Evolutionary conservation across 2,797 vertebrate genomes (phyloP), one percentile per base, ranked within the genome.

Genomic region (Acestrorhynchus altus): DNA sequence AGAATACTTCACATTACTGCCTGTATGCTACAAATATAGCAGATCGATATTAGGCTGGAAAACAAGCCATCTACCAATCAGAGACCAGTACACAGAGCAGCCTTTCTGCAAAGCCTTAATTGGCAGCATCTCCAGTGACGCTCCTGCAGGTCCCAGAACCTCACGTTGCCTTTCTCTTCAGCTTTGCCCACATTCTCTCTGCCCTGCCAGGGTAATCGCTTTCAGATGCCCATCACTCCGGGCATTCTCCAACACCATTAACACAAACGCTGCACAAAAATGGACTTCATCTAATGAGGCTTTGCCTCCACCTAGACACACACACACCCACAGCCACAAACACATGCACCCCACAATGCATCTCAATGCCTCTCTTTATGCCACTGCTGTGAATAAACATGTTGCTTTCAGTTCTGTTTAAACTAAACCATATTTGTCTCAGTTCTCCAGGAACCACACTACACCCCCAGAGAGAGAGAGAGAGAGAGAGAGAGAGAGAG

Each of bases 351-450:
- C 65, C 60, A 54, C 69, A 11, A 77, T 66, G 56, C 39, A 56
- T 74, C 77, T 81, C 71, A 80, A 74, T 76, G 69, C 76, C 64
- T 63, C 40, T 74, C 64, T 82, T 80, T 73, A 79, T 72, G 64
- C 80, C 59, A 72, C 52, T 74, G 73, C 76, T 83, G 74, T 60
- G 56, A 83, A 80, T 87, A 84, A 83, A 86, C 83, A 85, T 56
- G 64, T 84, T 82, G 77, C 75, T 74, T 74, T 83, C 79, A 78
- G 83, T 71, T 31, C 72, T 26, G 49, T 85, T 83, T 84, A 87
- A 88, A 71, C 79, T 60, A 20, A 84, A 82, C 74, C 83, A 84
- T 78, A 84, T 77, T 83, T 75, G 83, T 76, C 69, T 79, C 67
- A 26, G 57, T 67, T 61, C 64, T 74, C 42, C 44, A 74, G 56